Evolutionary conservation across 2,888 invertebrate genomes (phyloP).

Genomic region (Theristus sp.): DNA sequence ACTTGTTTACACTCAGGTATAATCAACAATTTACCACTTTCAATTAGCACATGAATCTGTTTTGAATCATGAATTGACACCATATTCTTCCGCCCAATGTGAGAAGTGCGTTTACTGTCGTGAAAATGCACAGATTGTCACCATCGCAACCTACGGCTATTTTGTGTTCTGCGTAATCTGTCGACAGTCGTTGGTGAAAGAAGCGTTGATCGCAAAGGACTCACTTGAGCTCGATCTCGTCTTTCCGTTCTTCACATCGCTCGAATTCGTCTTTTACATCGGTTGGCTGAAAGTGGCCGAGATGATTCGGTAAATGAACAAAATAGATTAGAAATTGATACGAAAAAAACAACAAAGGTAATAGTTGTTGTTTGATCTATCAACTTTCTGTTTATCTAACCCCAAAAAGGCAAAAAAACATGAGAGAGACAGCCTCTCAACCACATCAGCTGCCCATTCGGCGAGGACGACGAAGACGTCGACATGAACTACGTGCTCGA

Average conservation of each 20-base stretch:
- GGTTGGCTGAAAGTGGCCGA: neutral
- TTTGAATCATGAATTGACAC: neutral
- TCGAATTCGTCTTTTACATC: neutral
- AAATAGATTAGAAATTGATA: neutral
- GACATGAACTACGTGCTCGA: conserved; percentile 3
- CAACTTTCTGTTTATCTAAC: no score
- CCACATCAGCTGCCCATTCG: conserved; percentile 3
- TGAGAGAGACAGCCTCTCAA: no score
- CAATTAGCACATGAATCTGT: no score
- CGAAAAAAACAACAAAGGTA: neutral
- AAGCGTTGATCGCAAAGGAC: no score
- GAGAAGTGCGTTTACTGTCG: neutral
- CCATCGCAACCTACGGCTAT: neutral
- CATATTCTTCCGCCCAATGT: no score
- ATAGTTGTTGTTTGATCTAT: neutral
- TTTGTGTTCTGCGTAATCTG: neutral
- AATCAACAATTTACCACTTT: no score
- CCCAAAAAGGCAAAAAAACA: no score
- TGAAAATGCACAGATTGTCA: neutral
- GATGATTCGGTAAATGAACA: neutral
- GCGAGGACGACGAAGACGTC: conserved; percentile 3
- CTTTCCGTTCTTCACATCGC: neutral
- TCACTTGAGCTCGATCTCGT: neutral
- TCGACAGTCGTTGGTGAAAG: neutral
- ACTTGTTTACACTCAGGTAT: neutral